These are phyloP conservation scores for Alcis repandata DNA, from an alignment of 2,888 invertebrate species.

Conservation along the genomic window DNA sequence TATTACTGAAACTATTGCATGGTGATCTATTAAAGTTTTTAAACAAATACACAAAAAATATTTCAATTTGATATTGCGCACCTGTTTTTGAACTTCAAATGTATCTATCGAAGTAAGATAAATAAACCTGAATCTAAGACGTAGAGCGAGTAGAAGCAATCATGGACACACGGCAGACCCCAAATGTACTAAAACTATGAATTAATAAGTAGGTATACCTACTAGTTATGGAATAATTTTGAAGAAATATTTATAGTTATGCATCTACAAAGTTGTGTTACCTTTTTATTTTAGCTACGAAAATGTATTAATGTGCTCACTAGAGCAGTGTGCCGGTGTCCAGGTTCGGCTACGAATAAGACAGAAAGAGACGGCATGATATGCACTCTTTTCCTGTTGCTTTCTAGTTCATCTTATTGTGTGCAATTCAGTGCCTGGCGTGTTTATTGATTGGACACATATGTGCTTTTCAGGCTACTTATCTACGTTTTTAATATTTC, in stretches of 20 bases:
- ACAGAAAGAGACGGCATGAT: slow-evolving; percentile 13
- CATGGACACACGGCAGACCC: too few relatives aligned
- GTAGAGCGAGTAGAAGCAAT: too few relatives aligned
- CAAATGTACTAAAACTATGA: too few relatives aligned
- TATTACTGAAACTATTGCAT: too few relatives aligned
- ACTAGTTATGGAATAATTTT: background rate
- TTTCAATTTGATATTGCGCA: too few relatives aligned
- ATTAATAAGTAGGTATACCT: background rate
- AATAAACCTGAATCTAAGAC: too few relatives aligned
- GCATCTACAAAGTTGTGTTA: too few relatives aligned
- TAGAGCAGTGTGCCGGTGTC: slow-evolving; percentile 18
- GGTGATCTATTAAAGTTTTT: too few relatives aligned
- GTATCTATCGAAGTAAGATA: too few relatives aligned
- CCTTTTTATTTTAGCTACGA: slow-evolving; percentile 1
- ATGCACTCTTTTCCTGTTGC: slow-evolving; percentile 29
- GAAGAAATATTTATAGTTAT: background rate
- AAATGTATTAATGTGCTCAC: slow-evolving; percentile 4
- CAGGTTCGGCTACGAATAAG: background rate
- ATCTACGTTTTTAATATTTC: background rate
- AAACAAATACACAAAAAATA: too few relatives aligned
- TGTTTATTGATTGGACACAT: slow-evolving; percentile 13
- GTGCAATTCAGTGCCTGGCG: slow-evolving; percentile 1
- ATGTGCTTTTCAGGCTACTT: background rate
- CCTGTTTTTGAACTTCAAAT: too few relatives aligned
- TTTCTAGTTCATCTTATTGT: slow-evolving; percentile 12